Conservation (phyloP, 1,140 invertebrate species). For the Euschistus heros region DNA sequence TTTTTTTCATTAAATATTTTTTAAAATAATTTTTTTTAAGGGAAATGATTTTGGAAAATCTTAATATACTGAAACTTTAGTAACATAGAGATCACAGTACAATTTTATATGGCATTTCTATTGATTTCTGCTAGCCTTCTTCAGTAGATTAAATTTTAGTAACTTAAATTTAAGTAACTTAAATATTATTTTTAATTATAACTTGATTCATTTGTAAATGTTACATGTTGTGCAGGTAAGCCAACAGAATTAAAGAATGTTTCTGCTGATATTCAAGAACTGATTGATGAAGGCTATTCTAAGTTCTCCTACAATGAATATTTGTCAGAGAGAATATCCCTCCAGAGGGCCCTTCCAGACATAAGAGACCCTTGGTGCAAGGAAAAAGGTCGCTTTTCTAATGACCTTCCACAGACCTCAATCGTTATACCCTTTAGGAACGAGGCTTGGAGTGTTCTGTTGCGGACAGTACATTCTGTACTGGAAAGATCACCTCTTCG, state of each 20-base stretch:
- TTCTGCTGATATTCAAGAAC: conserved; percentile 66
- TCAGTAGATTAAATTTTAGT: no score
- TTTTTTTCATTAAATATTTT: no score
- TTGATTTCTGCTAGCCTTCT: no score
- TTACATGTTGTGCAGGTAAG: not conserved
- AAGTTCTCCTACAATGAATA: conserved; percentile 99
- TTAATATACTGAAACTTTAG: no score
- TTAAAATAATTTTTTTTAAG: no score
- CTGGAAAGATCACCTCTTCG: conserved; percentile 76
- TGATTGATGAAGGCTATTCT: conserved; percentile 91
- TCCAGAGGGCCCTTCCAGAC: conserved; percentile 50
- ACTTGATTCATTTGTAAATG: no score
- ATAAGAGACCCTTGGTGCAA: conserved; percentile 51
- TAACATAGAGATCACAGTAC: no score
- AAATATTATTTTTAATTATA: no score
- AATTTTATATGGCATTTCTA: no score
- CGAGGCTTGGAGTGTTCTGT: conserved; percentile 85
- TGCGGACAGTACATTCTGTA: conserved; percentile 87
- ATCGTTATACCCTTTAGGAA: conserved; percentile 97
- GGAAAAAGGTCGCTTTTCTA: conserved; percentile 52
- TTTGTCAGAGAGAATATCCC: conserved; percentile 90
- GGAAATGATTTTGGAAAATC: no score
- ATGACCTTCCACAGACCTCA: conserved; percentile 76
- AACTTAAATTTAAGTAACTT: no score
- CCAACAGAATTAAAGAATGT: conserved; percentile 56